These are phyloP conservation scores for Sceloporus undulatus DNA, from an alignment of 2,113 vertebrate species.

Conservation along the genomic window DNA sequence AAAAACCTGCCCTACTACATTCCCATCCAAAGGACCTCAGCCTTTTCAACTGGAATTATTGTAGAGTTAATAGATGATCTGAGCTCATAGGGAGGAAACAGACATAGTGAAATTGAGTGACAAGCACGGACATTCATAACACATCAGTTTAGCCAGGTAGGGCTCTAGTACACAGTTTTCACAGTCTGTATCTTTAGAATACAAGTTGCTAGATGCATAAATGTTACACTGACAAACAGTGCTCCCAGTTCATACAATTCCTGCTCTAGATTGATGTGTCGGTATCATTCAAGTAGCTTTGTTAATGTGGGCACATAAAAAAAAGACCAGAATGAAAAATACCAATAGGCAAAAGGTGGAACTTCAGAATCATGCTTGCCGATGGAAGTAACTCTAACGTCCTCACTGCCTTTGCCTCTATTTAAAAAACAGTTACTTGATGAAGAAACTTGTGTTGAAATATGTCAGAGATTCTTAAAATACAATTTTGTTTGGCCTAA, in stretches of 20 bases:
- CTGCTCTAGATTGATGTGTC: not conserved
- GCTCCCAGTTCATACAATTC: not conserved
- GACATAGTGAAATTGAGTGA: not conserved
- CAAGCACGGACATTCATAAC: not conserved
- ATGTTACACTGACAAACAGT: not conserved
- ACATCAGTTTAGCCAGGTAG: not conserved
- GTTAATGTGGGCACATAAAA: not conserved
- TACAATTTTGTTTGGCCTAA: too few species aligned
- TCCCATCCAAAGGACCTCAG: slow-evolving; percentile 7
- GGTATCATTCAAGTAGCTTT: too few species aligned
- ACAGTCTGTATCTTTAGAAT: not conserved
- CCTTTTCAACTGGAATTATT: not conserved
- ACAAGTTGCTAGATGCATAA: too few species aligned
- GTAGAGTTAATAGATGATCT: slow-evolving; percentile 28
- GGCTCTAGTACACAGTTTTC: not conserved
- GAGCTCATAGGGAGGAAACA: not conserved
- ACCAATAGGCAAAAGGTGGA: not conserved
- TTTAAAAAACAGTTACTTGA: too few species aligned
- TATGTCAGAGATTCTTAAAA: too few species aligned
- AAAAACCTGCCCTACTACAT: not conserved
- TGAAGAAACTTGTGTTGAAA: too few species aligned
- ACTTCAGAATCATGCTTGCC: not conserved
- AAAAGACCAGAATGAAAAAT: not conserved
- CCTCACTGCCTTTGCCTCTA: too few species aligned
- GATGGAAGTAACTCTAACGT: not conserved